Conservation (phyloP, 2,113 vertebrate species). For the Oophaga pumilio region DNA sequence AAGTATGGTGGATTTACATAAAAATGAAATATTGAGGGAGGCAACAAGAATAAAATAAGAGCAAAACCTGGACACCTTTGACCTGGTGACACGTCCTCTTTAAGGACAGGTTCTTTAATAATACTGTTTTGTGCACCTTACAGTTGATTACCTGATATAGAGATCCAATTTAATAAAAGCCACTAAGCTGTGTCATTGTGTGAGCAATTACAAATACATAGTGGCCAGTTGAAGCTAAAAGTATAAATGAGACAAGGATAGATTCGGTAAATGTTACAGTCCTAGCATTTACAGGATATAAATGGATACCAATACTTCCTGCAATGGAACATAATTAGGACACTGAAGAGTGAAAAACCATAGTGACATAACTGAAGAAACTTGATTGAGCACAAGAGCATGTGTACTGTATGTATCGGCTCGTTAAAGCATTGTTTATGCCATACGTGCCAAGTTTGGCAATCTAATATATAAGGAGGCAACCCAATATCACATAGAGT, state of each 20-base stretch:
- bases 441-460: not conserved
- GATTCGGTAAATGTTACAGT: constrained; percentile 41
- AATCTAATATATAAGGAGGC: no score
- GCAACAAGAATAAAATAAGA: no score
- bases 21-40: no score
- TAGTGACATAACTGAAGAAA: no score
- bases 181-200: not conserved
- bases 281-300: constrained; percentile 43
- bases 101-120: not conserved
- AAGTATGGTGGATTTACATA: no score
- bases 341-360: no score
- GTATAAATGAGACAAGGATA: constrained; percentile 33
- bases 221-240: constrained; percentile 36
- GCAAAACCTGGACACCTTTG: no score
- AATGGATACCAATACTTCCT: constrained; percentile 21
- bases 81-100: no score
- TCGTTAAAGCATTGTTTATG: not conserved
- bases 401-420: not conserved
- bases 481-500: no score
- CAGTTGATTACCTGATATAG: constrained; percentile 9
- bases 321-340: constrained; percentile 27
- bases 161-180: constrained; percentile 26
- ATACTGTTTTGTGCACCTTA: not conserved
- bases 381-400: not conserved
- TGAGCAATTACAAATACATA: constrained; percentile 41